Evolutionary conservation across 2,888 invertebrate species (phyloP).

Genomic region (Nemotelus pantherinus): DNA sequence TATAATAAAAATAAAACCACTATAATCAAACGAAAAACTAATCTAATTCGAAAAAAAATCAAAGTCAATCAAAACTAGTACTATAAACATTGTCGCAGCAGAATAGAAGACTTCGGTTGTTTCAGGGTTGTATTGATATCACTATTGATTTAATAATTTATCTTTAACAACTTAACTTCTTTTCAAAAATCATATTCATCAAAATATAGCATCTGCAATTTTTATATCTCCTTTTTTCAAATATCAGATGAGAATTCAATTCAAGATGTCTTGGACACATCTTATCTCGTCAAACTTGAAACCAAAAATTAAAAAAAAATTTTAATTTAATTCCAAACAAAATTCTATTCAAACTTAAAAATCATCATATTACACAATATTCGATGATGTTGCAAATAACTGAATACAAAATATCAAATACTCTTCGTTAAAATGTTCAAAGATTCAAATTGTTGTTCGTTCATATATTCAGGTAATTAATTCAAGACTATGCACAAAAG

Average conservation of each 20-base stretch:
- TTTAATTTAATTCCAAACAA: background rate
- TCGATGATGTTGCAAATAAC: background rate
- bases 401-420: conserved; percentile 13
- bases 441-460: background rate
- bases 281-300: conserved; percentile 3
- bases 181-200: conserved; percentile 23
- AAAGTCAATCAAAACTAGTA: too few relatives aligned
- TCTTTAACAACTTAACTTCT: background rate
- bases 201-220: background rate
- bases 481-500: too few relatives aligned
- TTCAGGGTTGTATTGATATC: conserved; percentile 58
- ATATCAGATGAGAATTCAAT: background rate
- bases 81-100: too few relatives aligned
- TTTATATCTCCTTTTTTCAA: background rate
- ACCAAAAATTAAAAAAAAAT: background rate
- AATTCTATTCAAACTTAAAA: conserved; percentile 12
- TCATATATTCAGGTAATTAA: too few relatives aligned
- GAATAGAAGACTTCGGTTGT: conserved; percentile 62
- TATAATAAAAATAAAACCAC: too few relatives aligned
- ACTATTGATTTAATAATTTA: background rate
- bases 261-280: conserved; percentile 1
- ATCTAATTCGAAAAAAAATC: too few relatives aligned
- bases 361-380: conserved; percentile 15
- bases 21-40: too few relatives aligned
- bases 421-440: conserved; percentile 26